These are phyloP conservation scores for Chelon auratus DNA, from an alignment of 2,797 vertebrate genomes.

Conservation along the genomic window DNA sequence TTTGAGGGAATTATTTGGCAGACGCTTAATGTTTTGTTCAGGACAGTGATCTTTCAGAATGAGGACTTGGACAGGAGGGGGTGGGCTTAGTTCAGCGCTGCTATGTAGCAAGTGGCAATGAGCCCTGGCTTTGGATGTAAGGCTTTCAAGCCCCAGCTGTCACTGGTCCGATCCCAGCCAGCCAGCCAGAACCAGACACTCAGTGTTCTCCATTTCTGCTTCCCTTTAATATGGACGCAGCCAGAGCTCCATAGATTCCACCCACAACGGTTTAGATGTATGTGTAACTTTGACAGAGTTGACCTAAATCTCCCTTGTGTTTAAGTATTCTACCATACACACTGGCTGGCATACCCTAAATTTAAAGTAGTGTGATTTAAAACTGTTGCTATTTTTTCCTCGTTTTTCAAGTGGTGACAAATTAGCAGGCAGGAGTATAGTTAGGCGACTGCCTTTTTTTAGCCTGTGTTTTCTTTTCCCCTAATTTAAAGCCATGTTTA, in stretches of 20 bases:
- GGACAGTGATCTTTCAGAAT: constrained; percentile 72
- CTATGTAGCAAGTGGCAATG: constrained; percentile 77
- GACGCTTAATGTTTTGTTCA: constrained; percentile 67
- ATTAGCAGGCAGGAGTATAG: constrained; percentile 80
- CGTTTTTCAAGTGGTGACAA: constrained; percentile 82
- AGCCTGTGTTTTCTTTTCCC: constrained; percentile 81
- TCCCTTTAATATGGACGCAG: constrained; percentile 75
- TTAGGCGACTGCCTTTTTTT: constrained; percentile 74
- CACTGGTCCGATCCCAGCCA: constrained; percentile 76
- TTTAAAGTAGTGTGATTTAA: constrained; percentile 72
- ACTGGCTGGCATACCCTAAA: constrained; percentile 57
- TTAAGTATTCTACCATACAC: constrained; percentile 74
- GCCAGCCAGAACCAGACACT: constrained; percentile 72
- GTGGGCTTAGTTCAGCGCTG: constrained; percentile 67
- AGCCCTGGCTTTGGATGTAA: constrained; percentile 80
- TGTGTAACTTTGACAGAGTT: constrained; percentile 61
- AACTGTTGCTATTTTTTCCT: constrained; percentile 73
- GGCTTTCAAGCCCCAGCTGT: constrained; percentile 79
- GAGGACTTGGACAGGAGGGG: constrained; percentile 64
- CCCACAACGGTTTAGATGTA: constrained; percentile 72
- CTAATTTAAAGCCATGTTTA: constrained; percentile 83
- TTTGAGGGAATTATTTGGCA: constrained; percentile 74
- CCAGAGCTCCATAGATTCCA: constrained; percentile 69
- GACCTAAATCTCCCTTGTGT: constrained; percentile 74
- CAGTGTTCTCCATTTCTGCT: constrained; percentile 69